Base-by-base conservation (phyloP, 1,140 invertebrate species). In the Zaprionus ghesquierei region DNA sequence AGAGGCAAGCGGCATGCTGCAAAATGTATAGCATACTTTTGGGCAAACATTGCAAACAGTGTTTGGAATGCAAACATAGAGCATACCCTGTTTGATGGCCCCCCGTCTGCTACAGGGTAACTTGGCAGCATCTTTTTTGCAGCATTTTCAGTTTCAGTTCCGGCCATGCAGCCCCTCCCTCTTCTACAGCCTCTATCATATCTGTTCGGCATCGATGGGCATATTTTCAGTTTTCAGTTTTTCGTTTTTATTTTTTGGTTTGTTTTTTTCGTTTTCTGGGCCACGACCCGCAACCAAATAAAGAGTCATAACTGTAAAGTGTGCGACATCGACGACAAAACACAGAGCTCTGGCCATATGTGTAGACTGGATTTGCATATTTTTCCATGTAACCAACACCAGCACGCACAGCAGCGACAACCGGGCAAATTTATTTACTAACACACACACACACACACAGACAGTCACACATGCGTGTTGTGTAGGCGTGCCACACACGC, bases 301-400 rank as follows among this genome's bases (percentile, higher is more conserved):
- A 81, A 81, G 69, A 66, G 65, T 73, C 79, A 69, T 86, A 87
- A 87, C 82, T 81, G 82, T 89, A 82, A 82, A 86, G 69, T 81
- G 82, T 65, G 75, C 55, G 59, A 60, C 66, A 50, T 35, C 60
- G 59, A 64, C 58, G 64, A 70, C 65, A 65, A 77, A 85, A 86
- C 68, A 78, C 66, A 81, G 65, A 62, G 59, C 66, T 63, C 56
- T 64, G 64, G 75, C 82, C 84, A 82, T 86, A 86, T 86, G 84
- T 87, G 79, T 60, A 62, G 82, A 62, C 76, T 87, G 71, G 68
- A 82, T 89, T 89, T 86, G 75, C 84, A 87, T 87, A 86, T 87
- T 79, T 86, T 82, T 86, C 65, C 84, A 86, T 87, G 68, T 61
- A 50, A 50, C 38, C 33, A 31, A 69, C 50, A 69, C 13, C 49